A percentile compares a stretch with the other conserved stretches of the same genome.
Conservation (phyloP, 1,140 invertebrate species). For the Atta colombica region DNA sequence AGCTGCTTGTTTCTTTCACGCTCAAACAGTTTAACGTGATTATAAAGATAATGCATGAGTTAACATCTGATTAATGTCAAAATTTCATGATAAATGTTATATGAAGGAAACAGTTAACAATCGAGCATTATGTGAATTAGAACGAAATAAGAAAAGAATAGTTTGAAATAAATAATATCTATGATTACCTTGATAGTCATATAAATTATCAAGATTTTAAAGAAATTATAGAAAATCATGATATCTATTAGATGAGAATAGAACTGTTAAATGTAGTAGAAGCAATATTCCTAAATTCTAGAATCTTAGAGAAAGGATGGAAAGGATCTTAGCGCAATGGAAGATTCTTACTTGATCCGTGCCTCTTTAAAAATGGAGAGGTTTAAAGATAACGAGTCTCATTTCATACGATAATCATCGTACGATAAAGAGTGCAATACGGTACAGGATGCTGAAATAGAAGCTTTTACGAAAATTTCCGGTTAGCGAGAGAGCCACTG, state of each 20-base stretch:
- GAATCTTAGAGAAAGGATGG: background rate
- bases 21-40: constrained; percentile 42
- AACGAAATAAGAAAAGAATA: background rate
- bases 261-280: background rate
- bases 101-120: background rate
- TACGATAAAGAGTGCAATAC: background rate
- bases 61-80: background rate
- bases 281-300: background rate
- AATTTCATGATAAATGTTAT: constrained; percentile 1
- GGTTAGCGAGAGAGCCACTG: constrained; percentile 25
- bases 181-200: background rate
- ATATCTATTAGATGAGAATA: background rate
- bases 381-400: constrained; percentile 31
- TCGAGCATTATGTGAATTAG: background rate
- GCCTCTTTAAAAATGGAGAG: constrained; percentile 24
- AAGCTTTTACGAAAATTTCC: constrained; percentile 55
- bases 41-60: constrained; percentile 26
- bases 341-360: background rate
- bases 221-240: background rate
- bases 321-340: background rate
- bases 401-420: constrained; percentile 16
- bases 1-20: constrained; percentile 37
- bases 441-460: constrained; percentile 31
- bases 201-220: background rate
- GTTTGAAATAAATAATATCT: background rate